Conservation (phyloP, 2,113 vertebrate genomes). For the Mionectes macconnelli region DNA sequence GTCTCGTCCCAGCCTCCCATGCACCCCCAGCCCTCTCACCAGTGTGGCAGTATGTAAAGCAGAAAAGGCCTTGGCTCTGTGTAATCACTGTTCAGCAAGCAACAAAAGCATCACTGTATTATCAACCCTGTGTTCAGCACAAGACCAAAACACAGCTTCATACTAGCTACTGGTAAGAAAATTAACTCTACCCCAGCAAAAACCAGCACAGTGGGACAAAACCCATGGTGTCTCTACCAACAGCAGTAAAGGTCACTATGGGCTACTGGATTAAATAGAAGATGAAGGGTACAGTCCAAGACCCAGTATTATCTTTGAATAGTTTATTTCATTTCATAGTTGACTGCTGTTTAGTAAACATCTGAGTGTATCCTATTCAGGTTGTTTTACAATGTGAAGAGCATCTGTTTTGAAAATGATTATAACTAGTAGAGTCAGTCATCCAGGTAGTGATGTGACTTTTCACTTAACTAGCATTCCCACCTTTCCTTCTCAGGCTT, state of each 20-base stretch:
- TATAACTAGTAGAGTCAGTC: neutral
- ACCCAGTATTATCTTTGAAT: neutral
- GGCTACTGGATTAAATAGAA: neutral
- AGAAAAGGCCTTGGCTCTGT: neutral
- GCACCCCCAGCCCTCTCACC: neutral
- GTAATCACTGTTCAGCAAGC: neutral
- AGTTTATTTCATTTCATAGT: neutral
- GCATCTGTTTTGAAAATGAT: neutral
- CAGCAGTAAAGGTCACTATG: neutral
- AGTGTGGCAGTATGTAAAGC: neutral
- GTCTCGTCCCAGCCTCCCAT: neutral
- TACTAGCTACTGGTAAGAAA: neutral
- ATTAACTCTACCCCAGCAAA: neutral
- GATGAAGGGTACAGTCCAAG: neutral
- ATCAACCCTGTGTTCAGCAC: neutral
- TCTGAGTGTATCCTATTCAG: neutral
- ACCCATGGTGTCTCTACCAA: neutral
- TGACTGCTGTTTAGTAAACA: neutral
- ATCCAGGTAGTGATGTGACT: neutral
- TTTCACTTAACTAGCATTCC: neutral
- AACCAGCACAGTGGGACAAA: neutral
- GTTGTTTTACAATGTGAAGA: neutral
- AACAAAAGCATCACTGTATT: neutral
- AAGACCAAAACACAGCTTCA: neutral
- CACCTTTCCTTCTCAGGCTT: neutral